Percentiles rank a stretch among this genome's conserved stretches.
Conservation (phyloP, 2,113 vertebrate genomes). For the Phalacrocorax pelagicus region DNA sequence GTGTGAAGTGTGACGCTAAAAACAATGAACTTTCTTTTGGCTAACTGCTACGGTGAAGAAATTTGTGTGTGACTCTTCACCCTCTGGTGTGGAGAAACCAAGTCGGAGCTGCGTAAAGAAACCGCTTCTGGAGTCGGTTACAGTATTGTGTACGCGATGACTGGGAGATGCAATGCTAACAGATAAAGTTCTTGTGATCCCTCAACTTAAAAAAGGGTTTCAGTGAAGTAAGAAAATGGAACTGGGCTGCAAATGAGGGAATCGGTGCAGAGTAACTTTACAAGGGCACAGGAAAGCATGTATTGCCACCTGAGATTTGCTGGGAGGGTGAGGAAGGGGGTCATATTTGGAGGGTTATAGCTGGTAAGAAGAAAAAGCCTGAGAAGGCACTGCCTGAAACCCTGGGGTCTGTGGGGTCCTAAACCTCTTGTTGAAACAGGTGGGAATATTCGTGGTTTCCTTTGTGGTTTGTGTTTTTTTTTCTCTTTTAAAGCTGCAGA, state of each 20-base stretch:
- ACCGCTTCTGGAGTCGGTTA: accelerated
- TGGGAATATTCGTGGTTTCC: background rate
- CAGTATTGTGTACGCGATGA: background rate
- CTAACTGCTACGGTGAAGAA: background rate
- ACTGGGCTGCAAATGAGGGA: background rate
- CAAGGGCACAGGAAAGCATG: accelerated
- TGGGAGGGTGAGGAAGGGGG: background rate
- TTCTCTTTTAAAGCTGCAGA: background rate
- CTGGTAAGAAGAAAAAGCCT: background rate
- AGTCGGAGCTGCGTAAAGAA: background rate
- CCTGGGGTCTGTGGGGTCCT: background rate
- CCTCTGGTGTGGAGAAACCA: background rate
- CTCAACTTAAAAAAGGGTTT: background rate
- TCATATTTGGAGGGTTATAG: accelerated
- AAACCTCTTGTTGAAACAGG: background rate
- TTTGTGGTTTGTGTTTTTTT: background rate
- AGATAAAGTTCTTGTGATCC: background rate
- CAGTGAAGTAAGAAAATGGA: background rate
- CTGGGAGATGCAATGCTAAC: background rate
- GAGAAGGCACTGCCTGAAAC: background rate
- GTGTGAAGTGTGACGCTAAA: background rate
- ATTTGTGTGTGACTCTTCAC: accelerated
- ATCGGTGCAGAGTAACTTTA: too few species aligned
- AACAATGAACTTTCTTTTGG: background rate
- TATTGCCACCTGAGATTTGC: accelerated